A percentile compares a stretch with the other conserved stretches of the same genome.
These are phyloP conservation scores for Octopus sinensis DNA, from an alignment of 1,140 invertebrate species.

Conservation along the genomic window DNA sequence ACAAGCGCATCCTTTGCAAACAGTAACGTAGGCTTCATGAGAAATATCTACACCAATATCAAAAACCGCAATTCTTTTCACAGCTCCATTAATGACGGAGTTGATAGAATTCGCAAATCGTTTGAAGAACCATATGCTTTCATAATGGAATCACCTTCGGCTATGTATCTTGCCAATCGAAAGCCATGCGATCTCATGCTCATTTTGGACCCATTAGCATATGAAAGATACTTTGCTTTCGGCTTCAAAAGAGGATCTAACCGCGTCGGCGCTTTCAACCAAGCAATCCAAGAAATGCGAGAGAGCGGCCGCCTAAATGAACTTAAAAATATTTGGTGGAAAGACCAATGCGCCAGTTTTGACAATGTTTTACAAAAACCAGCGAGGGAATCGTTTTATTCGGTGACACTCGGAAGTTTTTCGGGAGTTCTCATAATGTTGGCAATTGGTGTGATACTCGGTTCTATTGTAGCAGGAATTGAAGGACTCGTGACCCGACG, in stretches of 20 bases:
- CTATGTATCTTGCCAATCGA: conserved; percentile 53
- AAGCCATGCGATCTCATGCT: conserved; percentile 34
- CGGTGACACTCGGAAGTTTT: conserved; percentile 38
- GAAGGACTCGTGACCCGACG: conserved; percentile 22
- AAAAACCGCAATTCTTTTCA: conserved; percentile 19
- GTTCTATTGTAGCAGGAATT: conserved; percentile 29
- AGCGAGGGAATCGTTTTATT: conserved; percentile 22
- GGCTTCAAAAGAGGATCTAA: conserved; percentile 20
- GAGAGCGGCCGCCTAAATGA: conserved; percentile 31
- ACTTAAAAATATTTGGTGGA: conserved; percentile 40
- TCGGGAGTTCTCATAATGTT: conserved; percentile 39
- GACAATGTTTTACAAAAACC: conserved; percentile 8
- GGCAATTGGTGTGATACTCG: conserved; percentile 31
- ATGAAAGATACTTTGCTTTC: conserved; percentile 31
- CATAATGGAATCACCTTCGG: conserved; percentile 90
- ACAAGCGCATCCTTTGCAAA: conserved; percentile 23
- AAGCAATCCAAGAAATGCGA: conserved; percentile 26
- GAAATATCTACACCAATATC: conserved; percentile 22
- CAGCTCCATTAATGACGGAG: conserved; percentile 29
- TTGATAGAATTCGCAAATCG: conserved; percentile 32
- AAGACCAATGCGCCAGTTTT: conserved; percentile 24
- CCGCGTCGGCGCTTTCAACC: conserved; percentile 21
- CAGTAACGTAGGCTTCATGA: conserved; percentile 13
- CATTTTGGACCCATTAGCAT: conserved; percentile 29
- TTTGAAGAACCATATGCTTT: conserved; percentile 85